Conservation (phyloP, 2,888 invertebrate species). For the Yponomeuta evonymella region DNA sequence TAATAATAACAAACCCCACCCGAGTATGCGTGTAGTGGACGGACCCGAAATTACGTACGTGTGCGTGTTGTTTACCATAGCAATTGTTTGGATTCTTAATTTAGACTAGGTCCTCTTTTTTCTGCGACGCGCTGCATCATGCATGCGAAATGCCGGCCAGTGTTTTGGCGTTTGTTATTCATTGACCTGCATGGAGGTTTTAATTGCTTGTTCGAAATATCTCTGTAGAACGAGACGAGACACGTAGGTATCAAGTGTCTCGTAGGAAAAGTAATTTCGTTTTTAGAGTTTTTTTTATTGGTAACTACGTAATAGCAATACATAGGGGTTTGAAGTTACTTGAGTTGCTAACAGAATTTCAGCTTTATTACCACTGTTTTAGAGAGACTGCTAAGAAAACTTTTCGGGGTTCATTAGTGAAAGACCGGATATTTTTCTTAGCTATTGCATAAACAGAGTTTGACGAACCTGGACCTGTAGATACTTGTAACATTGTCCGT, state of each 20-base stretch:
- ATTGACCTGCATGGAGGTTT: slow-evolving; percentile 5
- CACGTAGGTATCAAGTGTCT: not conserved
- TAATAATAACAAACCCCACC: slow-evolving; percentile 4
- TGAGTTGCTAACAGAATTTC: too few relatives aligned
- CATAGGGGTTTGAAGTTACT: not conserved
- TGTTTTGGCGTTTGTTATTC: slow-evolving; percentile 4
- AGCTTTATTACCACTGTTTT: too few relatives aligned
- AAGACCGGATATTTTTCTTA: too few relatives aligned
- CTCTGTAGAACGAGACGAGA: too few relatives aligned
- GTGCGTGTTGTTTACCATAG: not conserved
- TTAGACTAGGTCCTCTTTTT: not conserved
- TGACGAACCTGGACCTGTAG: too few relatives aligned
- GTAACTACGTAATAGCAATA: not conserved
- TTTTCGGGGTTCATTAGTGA: too few relatives aligned
- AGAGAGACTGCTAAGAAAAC: too few relatives aligned
- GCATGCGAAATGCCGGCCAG: not conserved
- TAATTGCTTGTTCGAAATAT: not conserved
- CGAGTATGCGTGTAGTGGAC: slow-evolving; percentile 10
- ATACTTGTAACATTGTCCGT: too few relatives aligned
- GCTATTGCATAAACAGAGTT: too few relatives aligned
- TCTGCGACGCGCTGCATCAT: not conserved
- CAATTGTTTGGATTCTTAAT: not conserved
- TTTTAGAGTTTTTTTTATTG: too few relatives aligned
- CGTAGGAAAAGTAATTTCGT: not conserved
- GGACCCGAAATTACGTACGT: slow-evolving; percentile 31